Evolutionary conservation across 2,888 invertebrate species (phyloP).

Genomic region (Tetranychus piercei): DNA sequence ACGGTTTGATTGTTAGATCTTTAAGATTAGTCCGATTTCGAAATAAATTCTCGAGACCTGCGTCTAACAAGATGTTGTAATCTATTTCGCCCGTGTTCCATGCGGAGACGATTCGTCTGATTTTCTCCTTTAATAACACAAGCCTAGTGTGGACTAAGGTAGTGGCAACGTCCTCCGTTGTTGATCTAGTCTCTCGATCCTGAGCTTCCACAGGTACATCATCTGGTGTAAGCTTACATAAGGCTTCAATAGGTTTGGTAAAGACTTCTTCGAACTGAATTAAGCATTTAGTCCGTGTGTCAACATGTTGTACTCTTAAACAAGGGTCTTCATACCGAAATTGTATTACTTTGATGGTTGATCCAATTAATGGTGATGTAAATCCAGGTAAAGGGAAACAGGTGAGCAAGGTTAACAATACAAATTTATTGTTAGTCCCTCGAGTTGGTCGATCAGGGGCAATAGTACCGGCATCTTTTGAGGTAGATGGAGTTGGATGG

Average conservation of each 20-base stretch:
- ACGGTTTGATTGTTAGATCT: neutral
- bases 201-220: neutral
- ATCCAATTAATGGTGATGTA: neutral
- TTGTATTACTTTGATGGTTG: neutral
- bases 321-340: neutral
- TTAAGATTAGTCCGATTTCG: neutral
- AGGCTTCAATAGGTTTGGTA: neutral
- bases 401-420: no score
- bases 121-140: neutral
- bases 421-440: no score
- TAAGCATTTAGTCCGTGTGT: neutral
- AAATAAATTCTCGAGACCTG: neutral
- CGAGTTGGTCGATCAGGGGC: no score
- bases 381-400: no score
- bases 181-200: neutral
- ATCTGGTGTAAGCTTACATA: neutral
- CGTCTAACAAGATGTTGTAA: neutral
- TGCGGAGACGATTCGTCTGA: neutral
- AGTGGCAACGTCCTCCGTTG: neutral
- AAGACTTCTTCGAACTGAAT: neutral
- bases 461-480: no score
- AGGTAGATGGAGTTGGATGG: no score
- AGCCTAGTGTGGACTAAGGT: neutral
- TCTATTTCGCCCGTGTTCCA: neutral
- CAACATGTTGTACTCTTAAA: neutral